Percentiles rank a stretch among this genome's conserved stretches.
These are phyloP conservation scores for Semotilus atromaculatus DNA, from an alignment of 2,797 vertebrate species.

Conservation along the genomic window DNA sequence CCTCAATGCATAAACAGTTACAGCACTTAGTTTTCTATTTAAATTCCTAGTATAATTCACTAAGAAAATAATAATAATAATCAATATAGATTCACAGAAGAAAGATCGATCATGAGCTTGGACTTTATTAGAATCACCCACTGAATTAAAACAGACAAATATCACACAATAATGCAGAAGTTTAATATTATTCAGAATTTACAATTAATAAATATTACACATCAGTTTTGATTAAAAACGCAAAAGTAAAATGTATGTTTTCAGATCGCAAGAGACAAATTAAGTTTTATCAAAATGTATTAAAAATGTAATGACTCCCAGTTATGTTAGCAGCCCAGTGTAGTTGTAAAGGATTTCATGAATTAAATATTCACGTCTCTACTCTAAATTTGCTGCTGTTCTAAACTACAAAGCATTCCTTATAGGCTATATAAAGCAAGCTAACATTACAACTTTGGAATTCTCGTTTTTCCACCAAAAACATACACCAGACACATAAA, in stretches of 20 bases:
- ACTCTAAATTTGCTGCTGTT: background rate
- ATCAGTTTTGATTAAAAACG: background rate
- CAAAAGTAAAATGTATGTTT: background rate
- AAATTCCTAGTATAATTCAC: background rate
- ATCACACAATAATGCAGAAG: background rate
- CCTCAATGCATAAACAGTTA: background rate
- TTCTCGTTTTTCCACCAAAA: background rate
- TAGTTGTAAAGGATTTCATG: background rate
- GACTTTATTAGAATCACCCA: constrained; percentile 10
- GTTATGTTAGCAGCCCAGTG: constrained; percentile 1
- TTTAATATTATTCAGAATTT: constrained; percentile 37
- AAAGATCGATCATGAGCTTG: constrained; percentile 66
- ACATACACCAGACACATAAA: background rate
- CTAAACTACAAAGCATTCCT: constrained; percentile 3
- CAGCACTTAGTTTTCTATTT: background rate
- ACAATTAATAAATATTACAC: constrained; percentile 49
- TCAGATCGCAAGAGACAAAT: background rate
- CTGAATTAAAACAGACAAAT: background rate
- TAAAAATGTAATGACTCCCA: background rate
- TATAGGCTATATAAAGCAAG: background rate
- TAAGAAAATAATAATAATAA: background rate
- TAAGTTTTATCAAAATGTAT: background rate
- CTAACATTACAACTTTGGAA: background rate
- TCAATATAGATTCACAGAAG: background rate
- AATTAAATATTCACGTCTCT: background rate